Percentiles rank a stretch among this genome's conserved stretches.
Evolutionary conservation across 2,113 vertebrate genomes (phyloP).

Genomic region (Raphicerus campestris): DNA sequence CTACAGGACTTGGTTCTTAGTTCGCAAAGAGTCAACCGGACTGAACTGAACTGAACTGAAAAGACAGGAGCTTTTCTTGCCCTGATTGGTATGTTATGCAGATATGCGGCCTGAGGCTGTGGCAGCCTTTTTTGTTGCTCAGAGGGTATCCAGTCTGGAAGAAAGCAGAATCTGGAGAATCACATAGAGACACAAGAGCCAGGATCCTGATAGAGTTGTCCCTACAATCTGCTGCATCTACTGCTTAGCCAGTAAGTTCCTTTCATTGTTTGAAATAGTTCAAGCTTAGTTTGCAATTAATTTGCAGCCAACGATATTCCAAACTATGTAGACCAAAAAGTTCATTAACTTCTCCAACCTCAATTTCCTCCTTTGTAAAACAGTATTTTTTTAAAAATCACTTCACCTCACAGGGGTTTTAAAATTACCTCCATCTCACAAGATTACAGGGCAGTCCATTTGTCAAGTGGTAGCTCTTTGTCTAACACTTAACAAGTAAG

Average conservation of each 20-base stretch:
- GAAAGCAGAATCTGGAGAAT: not conserved
- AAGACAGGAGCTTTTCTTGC: not conserved
- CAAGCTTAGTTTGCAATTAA: not conserved
- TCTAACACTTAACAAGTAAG: not conserved
- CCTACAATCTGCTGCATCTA: not conserved
- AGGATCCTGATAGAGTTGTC: not conserved
- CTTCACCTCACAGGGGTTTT: not conserved
- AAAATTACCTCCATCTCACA: not conserved
- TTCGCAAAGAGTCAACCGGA: too few species aligned
- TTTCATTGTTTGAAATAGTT: not conserved
- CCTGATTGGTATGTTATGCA: not conserved
- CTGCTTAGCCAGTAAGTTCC: not conserved
- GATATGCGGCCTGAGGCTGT: not conserved
- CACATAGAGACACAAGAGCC: not conserved
- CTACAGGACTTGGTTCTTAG: not conserved
- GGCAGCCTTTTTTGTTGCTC: not conserved
- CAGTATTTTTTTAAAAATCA: slow-evolving; percentile 12
- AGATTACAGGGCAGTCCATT: not conserved
- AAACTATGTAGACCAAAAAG: not conserved
- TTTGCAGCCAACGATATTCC: not conserved
- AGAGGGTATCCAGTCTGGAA: not conserved
- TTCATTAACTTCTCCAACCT: not conserved
- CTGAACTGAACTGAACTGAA: too few species aligned
- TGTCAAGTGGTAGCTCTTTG: not conserved
- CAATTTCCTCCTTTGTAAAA: not conserved